A percentile compares a stretch with the other conserved stretches of the same genome.
phyloP scores from a whole-genome alignment of 2,113 vertebrate genomes.

The Planiliza haematocheilus region DNA sequence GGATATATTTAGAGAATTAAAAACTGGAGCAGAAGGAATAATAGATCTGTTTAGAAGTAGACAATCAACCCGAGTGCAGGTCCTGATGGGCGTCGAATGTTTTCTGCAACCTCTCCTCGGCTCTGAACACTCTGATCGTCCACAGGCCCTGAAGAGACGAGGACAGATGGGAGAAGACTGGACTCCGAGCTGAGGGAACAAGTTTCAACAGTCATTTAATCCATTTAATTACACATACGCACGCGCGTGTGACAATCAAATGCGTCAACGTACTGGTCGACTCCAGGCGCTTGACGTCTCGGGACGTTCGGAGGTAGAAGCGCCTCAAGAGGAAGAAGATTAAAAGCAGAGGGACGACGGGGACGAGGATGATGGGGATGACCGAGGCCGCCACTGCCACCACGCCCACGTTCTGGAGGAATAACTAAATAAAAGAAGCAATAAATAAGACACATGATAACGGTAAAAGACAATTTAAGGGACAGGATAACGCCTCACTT shows the following conservation, averaged over 20 bases:
- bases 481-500: slow-evolving; percentile 58
- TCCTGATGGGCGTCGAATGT: slow-evolving; percentile 93
- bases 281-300: slow-evolving; percentile 91
- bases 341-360: slow-evolving; percentile 47
- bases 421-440: slow-evolving; percentile 39
- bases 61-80: slow-evolving; percentile 89
- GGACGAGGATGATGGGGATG: slow-evolving; percentile 90
- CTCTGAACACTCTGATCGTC: slow-evolving; percentile 92
- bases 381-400: slow-evolving; percentile 84
- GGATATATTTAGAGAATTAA: not conserved
- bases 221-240: no score
- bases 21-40: no score
- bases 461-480: no score
- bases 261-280: slow-evolving; percentile 81
- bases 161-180: slow-evolving; percentile 95
- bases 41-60: no score
- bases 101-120: slow-evolving; percentile 89
- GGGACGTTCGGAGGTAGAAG: slow-evolving; percentile 63
- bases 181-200: slow-evolving; percentile 88
- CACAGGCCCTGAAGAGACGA: slow-evolving; percentile 94
- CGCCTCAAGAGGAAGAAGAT: slow-evolving; percentile 68
- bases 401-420: slow-evolving; percentile 60
- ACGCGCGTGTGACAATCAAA: not conserved
- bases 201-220: not conserved
- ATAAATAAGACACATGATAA: no score